Base-by-base conservation (phyloP, 2,888 invertebrate genomes). In the Leptinotarsa haldemani region DNA sequence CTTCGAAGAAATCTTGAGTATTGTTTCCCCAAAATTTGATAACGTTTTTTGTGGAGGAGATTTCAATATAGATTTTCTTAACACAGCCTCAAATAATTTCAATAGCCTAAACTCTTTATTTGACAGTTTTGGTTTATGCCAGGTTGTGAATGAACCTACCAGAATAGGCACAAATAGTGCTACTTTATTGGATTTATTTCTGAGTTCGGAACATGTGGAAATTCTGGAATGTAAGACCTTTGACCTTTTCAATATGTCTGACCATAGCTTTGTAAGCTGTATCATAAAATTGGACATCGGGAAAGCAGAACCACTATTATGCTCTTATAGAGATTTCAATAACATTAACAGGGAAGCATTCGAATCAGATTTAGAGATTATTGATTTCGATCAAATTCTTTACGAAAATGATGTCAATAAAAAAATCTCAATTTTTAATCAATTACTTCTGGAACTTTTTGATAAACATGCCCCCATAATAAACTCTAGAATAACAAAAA, bases 111-210 rank as follows among this genome's bases (percentile, higher is more conserved):
- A 18, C 25, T 63, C 63, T 20, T 9, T 63, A 16, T 46, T 64
- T 46, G 46, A 64, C 40, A 64, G 64, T 64, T 64, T 64, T 47
- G 9, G 20, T 46, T 22, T n/a, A 20, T 61, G 22, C 18, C 64
- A 64, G 18, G 18, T 4, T 64, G 46, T 64, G 15, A 47, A 64
- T 16, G 47, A 64, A 47, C 64, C 46, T 18, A 64, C 64, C 46
- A 64, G 64, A 16, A 20, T 64, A 64, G 64, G 64, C 40, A 20
- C 64, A 7, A 64, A 64, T 46, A 64, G 64, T 64, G 64, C 64
- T 18, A 64, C 64, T 46, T 20, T 64, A n/a, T 46, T 64, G 16
- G 46, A 64, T 64, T 25, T 64, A 64, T 64, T 64, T 25, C 3
- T 40, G 40, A 64, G 64, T 20, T 64, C 47, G 3, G 64, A 40